Base-by-base conservation (phyloP, 2,113 vertebrate species). In the Erythrocercus mccallii region DNA sequence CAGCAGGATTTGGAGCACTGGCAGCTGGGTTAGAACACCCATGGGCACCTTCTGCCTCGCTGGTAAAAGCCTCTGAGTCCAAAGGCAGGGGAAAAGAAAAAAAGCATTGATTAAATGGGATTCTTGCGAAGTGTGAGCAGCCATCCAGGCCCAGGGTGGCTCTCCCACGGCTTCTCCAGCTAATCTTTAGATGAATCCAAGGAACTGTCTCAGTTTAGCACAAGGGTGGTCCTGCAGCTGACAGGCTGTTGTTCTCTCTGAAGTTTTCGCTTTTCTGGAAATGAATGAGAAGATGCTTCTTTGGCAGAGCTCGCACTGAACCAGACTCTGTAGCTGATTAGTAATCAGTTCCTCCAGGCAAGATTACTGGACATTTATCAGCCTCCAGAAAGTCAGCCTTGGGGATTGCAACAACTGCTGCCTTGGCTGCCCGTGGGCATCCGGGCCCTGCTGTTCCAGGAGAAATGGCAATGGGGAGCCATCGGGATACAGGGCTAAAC, bases 311-410 rank as follows among this genome's bases (percentile, higher is more conserved):
- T 78, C 47, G 22, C 24, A 2, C 76, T 31, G 71, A 88, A 25
- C 64, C 79, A 54, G 58, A 6, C 81, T 58, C 70, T n/a, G 74
- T 20, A 60, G 88, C 85, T 92, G 42, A 73, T 97, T 90, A 90
- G 73, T 37, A 58, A 88, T 37, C 78, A 40, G 58, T 31, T 91
- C 81, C 80, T 91, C 56, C 38, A 37, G 88, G 84, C 71, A 2
- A 22, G 76, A 66, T 73, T 10, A 37, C 38, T 71, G 84, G 76
- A 44, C 71, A 18, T 90, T 64, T 53, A 50, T 90, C 88, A 73
- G 60, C 92, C 73, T 86, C 78, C 88, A 80, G 57, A 76, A 92
- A 88, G 40, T 58, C 86, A 48, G 8, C 47, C 64, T 14, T 18
- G 76, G 33, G 76, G 53, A 65, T 18, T 93, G 76, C 66, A 73